phyloP scores from a whole-genome alignment of 2,797 vertebrate genomes.

The Sebastes nivosus region DNA sequence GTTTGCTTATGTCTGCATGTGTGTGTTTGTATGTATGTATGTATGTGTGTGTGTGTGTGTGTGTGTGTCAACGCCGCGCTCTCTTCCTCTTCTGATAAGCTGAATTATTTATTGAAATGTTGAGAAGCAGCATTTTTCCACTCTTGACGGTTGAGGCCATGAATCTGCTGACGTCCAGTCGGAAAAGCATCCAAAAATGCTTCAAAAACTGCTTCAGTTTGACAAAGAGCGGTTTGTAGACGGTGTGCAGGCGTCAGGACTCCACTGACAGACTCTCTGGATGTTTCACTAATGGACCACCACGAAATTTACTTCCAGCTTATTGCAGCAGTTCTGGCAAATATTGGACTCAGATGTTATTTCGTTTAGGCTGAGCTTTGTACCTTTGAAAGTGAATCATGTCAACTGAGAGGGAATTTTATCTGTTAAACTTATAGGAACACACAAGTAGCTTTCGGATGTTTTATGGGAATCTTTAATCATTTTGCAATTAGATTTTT shows the following conservation, averaged over 20 bases:
- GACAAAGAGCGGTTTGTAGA: neutral
- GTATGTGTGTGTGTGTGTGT: neutral
- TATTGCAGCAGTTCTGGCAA: neutral
- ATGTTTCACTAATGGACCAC: neutral
- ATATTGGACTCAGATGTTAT: neutral
- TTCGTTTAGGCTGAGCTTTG: neutral
- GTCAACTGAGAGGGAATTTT: neutral
- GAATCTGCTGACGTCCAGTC: conserved; percentile 31
- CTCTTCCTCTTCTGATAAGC: conserved; percentile 26
- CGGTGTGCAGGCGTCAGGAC: neutral
- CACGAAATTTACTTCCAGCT: neutral
- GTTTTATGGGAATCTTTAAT: neutral
- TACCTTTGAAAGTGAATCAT: neutral
- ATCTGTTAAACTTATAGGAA: neutral
- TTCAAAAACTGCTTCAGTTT: neutral
- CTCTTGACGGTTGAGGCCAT: neutral
- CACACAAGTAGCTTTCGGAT: neutral
- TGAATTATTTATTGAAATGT: conserved; percentile 58
- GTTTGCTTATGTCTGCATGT: conserved; percentile 16
- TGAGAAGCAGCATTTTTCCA: conserved; percentile 17
- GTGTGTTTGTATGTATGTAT: too few relatives aligned
- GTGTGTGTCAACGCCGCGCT: neutral
- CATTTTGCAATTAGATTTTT: neutral
- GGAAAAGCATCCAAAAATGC: neutral
- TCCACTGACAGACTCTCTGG: neutral